phyloP scores from a whole-genome alignment of 1,140 invertebrate genomes.

The Probaryconus sp. region DNA sequence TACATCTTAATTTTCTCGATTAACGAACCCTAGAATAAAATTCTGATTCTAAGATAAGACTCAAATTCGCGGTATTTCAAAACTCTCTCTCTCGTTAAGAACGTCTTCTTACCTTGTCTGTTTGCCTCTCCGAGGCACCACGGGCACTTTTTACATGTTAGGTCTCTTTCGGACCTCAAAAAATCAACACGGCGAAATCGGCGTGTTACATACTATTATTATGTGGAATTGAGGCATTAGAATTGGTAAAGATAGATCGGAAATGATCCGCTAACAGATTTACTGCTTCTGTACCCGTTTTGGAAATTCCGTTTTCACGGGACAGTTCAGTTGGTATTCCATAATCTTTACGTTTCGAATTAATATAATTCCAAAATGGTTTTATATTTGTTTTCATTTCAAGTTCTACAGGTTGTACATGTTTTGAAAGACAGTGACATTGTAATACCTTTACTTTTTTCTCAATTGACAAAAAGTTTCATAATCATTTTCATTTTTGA shows the following conservation, averaged over 20 bases:
- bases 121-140: no score
- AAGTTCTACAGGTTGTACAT: neutral
- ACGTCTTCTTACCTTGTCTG: no score
- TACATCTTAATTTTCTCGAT: no score
- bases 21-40: no score
- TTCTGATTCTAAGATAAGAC: no score
- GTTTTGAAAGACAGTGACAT: neutral
- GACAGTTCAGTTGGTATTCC: neutral
- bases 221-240: no score
- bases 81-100: no score
- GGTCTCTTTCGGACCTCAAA: no score
- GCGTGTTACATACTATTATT: no score
- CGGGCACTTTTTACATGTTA: no score
- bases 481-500: conserved; percentile 4
- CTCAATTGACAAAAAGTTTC: neutral
- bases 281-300: neutral
- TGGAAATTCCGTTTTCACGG: neutral
- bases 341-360: neutral
- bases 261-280: conserved; percentile 3
- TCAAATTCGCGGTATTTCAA: no score
- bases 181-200: no score
- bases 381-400: neutral
- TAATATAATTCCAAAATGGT: neutral
- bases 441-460: conserved; percentile 4
- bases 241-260: neutral